phyloP scores from a whole-genome alignment of 2,797 vertebrate species.

The Leuciscus waleckii region DNA sequence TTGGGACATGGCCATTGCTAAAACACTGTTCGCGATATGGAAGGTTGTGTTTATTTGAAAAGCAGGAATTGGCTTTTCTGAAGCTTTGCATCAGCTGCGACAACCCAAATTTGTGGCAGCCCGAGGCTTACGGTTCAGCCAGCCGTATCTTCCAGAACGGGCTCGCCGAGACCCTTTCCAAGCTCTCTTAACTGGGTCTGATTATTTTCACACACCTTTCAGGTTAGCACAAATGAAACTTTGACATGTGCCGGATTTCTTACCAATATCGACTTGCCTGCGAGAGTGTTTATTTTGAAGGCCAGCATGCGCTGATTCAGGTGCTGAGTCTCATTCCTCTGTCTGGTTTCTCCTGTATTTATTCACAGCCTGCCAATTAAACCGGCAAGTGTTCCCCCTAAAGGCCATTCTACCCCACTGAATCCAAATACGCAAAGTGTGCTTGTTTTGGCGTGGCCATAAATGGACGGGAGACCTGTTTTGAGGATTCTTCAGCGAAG shows the following conservation, averaged over 20 bases:
- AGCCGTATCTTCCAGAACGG: conserved; percentile 24
- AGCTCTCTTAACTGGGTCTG: conserved; percentile 9
- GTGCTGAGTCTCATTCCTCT: conserved; percentile 36
- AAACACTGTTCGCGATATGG: conserved; percentile 21
- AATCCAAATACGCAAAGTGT: conserved; percentile 31
- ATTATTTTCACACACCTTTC: conserved; percentile 63
- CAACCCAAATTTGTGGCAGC: conserved; percentile 28
- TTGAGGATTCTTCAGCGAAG: conserved; percentile 32
- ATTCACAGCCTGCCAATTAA: conserved; percentile 48
- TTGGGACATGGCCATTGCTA: conserved; percentile 26
- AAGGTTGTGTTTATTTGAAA: conserved; percentile 57
- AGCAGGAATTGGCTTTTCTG: conserved; percentile 47
- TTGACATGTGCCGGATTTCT: conserved; percentile 33
- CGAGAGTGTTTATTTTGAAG: conserved; percentile 58
- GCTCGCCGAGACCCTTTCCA: background rate
- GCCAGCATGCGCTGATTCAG: conserved; percentile 39
- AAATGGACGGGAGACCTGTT: conserved; percentile 16
- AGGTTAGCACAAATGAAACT: conserved; percentile 52
- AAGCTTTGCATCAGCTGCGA: conserved; percentile 23
- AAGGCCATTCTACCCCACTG: conserved; percentile 35
- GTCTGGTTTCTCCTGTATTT: conserved; percentile 55
- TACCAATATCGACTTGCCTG: conserved; percentile 1
- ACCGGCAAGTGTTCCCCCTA: conserved; percentile 12
- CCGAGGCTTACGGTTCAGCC: background rate
- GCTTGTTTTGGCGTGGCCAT: conserved; percentile 44